A percentile compares a stretch with the other conserved stretches of the same genome.
Conservation (phyloP, 2,888 invertebrate species). For the Cerceris rybyensis region DNA sequence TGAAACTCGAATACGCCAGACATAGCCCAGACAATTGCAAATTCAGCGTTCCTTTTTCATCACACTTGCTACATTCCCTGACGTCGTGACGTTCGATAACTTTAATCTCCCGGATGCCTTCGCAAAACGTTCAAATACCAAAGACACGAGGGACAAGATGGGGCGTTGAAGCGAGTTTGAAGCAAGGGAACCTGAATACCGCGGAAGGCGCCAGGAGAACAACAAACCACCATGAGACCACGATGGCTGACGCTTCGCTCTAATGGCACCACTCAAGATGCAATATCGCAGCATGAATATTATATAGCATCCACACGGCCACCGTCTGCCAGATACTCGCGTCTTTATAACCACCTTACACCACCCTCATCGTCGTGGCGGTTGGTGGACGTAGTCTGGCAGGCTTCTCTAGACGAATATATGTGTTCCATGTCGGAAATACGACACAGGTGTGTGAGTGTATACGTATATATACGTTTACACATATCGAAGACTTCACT, state of each 20-base stretch:
- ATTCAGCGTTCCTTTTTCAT: background rate
- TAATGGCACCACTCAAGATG: conserved; percentile 79
- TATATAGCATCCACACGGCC: conserved; percentile 70
- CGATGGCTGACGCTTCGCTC: conserved; percentile 69
- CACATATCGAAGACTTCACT: conserved; percentile 55
- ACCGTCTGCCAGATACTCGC: conserved; percentile 55
- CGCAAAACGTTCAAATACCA: conserved; percentile 12
- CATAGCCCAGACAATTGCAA: too few species aligned
- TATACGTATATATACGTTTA: conserved; percentile 5
- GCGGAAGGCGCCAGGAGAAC: conserved; percentile 64
- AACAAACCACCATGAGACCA: conserved; percentile 68
- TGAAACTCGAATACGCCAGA: too few species aligned
- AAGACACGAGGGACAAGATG: conserved; percentile 27
- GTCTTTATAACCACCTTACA: conserved; percentile 54
- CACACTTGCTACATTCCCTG: background rate
- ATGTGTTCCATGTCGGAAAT: conserved; percentile 14
- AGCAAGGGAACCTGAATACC: conserved; percentile 36
- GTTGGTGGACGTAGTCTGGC: conserved; percentile 15
- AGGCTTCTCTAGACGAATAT: conserved; percentile 42
- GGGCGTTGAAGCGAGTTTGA: conserved; percentile 12
- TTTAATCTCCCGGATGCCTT: conserved; percentile 22
- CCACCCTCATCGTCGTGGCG: conserved; percentile 28
- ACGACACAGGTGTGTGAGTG: conserved; percentile 2
- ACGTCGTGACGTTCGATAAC: conserved; percentile 3
- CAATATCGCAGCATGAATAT: conserved; percentile 79